A percentile compares a stretch with the other conserved stretches of the same genome.
These are phyloP conservation scores for Archips xylosteana DNA, from an alignment of 2,888 invertebrate genomes.

Conservation along the genomic window DNA sequence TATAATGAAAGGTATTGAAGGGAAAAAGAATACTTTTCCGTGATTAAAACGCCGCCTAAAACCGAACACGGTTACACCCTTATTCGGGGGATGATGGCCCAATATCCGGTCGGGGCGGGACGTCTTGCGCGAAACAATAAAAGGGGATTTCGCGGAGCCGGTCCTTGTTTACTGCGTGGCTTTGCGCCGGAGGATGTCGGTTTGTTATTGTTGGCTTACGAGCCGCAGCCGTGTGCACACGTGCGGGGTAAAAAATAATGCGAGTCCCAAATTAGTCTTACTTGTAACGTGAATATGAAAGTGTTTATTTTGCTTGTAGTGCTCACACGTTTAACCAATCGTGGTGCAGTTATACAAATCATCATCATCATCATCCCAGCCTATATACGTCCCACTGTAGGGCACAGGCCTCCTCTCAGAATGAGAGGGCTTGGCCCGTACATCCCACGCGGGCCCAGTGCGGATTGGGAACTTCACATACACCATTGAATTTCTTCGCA, in stretches of 20 bases:
- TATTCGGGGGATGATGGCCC: slow-evolving; percentile 20
- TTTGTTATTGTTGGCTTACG: slow-evolving; percentile 23
- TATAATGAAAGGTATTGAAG: no score
- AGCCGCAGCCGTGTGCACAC: slow-evolving; percentile 3
- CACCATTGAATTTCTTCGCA: no score
- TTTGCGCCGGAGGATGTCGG: slow-evolving; percentile 20
- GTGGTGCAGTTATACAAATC: neutral
- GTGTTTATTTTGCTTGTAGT: neutral
- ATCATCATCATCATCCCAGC: no score
- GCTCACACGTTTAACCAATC: neutral
- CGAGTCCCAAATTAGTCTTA: neutral
- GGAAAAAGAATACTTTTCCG: neutral
- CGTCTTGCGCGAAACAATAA: slow-evolving; percentile 34
- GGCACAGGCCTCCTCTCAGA: no score
- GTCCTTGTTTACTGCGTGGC: slow-evolving; percentile 30
- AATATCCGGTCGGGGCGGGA: slow-evolving; percentile 19
- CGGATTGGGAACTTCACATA: no score
- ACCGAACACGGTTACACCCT: slow-evolving; percentile 13
- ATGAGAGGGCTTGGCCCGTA: no score
- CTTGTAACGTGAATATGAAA: neutral
- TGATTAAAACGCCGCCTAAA: slow-evolving; percentile 20
- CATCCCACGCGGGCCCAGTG: no score
- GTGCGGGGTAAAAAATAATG: slow-evolving; percentile 7
- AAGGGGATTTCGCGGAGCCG: slow-evolving; percentile 32
- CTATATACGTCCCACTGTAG: no score